Percentiles rank a stretch among this genome's conserved stretches.
Conservation (phyloP, 2,888 invertebrate species). For the Metallyticus violacea region DNA sequence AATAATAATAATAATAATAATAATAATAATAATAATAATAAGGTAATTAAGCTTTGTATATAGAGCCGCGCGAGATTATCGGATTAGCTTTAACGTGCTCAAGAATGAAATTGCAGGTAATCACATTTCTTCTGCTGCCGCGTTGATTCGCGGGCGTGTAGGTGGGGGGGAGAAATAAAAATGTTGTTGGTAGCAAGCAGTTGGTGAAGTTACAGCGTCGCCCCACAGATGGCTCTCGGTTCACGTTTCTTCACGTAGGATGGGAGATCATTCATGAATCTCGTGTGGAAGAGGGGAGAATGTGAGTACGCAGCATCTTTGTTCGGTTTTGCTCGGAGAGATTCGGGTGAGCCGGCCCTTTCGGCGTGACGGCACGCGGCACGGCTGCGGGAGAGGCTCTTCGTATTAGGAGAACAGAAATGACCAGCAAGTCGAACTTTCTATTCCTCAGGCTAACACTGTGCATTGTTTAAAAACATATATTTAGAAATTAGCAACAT, state of each 20-base stretch:
- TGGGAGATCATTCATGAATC: not conserved
- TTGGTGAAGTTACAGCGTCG: not conserved
- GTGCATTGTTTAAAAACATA: no score
- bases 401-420: not conserved
- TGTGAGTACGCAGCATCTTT: not conserved
- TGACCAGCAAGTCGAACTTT: not conserved
- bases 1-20: no score
- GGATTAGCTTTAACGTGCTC: not conserved
- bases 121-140: not conserved
- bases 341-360: not conserved
- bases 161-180: not conserved
- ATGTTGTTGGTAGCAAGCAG: not conserved
- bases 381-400: constrained; percentile 7
- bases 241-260: not conserved
- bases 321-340: not conserved
- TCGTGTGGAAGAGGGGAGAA: not conserved
- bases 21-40: no score
- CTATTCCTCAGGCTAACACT: no score
- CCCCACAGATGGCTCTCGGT: constrained; percentile 8
- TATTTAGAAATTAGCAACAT: no score
- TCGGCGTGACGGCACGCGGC: not conserved
- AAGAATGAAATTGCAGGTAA: not conserved
- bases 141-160: not conserved
- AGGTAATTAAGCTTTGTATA: no score
- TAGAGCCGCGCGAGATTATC: no score